Conservation (phyloP, 2,888 invertebrate species). For the Epiblema foenella region DNA sequence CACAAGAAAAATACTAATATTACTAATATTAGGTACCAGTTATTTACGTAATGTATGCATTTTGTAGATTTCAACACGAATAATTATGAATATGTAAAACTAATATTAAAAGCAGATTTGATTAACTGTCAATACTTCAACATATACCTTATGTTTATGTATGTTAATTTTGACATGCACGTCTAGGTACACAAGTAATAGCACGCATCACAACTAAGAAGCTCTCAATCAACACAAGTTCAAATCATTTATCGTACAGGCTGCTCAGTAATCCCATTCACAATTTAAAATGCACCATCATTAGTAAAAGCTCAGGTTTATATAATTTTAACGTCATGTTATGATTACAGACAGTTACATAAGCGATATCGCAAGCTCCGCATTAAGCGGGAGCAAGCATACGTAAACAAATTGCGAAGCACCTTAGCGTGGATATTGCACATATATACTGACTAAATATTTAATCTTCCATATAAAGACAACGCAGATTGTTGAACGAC, state of each 20-base stretch:
- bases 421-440: not conserved
- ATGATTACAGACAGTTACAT: conserved; percentile 24
- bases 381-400: conserved; percentile 14
- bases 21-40: too few species aligned
- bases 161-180: too few species aligned
- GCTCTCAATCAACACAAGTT: too few species aligned
- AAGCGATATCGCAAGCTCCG: conserved; percentile 28
- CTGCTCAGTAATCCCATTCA: conserved; percentile 9
- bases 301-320: conserved; percentile 16
- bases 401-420: conserved; percentile 24
- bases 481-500: not conserved
- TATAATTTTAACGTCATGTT: conserved; percentile 24
- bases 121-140: not conserved
- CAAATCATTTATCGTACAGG: too few species aligned
- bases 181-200: too few species aligned
- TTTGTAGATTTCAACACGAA: not conserved
- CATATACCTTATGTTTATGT: not conserved
- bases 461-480: not conserved
- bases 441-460: not conserved
- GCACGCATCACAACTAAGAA: too few species aligned
- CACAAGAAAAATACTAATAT: not conserved
- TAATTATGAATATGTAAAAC: conserved; percentile 4
- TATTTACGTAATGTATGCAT: conserved; percentile 4
- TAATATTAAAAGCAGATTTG: not conserved
- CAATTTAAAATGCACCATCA: conserved; percentile 14